Percentiles rank a stretch among this genome's conserved stretches.
Conservation (phyloP, 2,888 invertebrate species). For the Malthinus seriepunctatus region DNA sequence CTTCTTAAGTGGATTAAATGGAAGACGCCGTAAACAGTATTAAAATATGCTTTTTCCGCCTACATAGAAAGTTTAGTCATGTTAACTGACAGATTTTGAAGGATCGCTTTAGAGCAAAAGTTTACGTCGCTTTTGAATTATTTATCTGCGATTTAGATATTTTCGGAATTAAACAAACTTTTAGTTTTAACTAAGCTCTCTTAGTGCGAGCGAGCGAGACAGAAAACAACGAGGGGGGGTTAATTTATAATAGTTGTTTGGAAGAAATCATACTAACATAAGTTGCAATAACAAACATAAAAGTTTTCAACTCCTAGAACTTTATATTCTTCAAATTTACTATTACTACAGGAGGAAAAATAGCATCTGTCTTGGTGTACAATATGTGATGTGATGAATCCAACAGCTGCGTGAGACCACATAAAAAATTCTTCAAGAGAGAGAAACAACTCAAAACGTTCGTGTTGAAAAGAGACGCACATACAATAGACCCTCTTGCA, state of each 20-base stretch:
- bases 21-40: conserved; percentile 29
- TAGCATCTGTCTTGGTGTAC: conserved; percentile 26
- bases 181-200: conserved; percentile 21
- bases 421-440: conserved; percentile 21
- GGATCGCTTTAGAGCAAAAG: conserved; percentile 20
- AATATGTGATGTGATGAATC: conserved; percentile 35
- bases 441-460: neutral
- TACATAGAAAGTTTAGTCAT: conserved; percentile 30
- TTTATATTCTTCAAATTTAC: conserved; percentile 3
- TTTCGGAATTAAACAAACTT: conserved; percentile 28
- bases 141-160: conserved; percentile 29
- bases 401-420: conserved; percentile 39
- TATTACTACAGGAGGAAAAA: conserved; percentile 14
- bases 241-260: too few relatives aligned
- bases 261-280: neutral
- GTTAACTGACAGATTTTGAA: conserved; percentile 29
- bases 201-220: too few relatives aligned
- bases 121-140: conserved; percentile 25
- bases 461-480: conserved; percentile 19
- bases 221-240: too few relatives aligned
- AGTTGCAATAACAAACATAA: conserved; percentile 5
- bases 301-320: conserved; percentile 1
- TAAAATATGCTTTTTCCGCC: conserved; percentile 37
- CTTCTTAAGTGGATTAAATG: conserved; percentile 39
- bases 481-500: conserved; percentile 15